Conservation (phyloP, 2,113 vertebrate genomes). For the Pelvicachromis taeniatus region DNA sequence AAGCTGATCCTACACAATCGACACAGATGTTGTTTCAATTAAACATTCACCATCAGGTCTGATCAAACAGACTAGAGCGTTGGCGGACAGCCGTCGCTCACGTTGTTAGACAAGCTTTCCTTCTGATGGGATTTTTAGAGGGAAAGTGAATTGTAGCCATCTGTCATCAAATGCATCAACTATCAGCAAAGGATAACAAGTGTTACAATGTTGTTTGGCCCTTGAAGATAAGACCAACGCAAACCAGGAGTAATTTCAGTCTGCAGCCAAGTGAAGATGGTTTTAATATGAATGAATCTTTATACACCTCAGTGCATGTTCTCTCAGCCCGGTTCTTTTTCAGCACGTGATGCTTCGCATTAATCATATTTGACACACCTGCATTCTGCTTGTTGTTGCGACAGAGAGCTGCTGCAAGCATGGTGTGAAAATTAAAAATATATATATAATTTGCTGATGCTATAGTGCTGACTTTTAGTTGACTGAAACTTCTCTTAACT, state of each 20-base stretch:
- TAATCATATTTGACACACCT: background rate
- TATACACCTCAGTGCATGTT: background rate
- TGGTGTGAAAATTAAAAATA: background rate
- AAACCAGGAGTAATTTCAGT: background rate
- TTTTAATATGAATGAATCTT: background rate
- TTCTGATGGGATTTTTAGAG: background rate
- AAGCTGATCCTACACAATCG: constrained; percentile 22
- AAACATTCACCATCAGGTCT: constrained; percentile 21
- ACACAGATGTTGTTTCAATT: constrained; percentile 27
- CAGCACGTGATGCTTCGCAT: background rate
- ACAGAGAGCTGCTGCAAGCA: background rate
- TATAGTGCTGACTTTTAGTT: background rate
- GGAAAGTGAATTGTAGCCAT: background rate
- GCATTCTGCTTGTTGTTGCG: background rate
- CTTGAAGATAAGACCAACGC: background rate
- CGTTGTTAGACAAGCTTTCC: background rate
- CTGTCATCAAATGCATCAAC: background rate
- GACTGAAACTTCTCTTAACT: background rate
- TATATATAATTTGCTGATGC: background rate
- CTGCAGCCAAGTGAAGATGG: background rate
- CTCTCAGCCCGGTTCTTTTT: background rate
- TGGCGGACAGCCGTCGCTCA: background rate
- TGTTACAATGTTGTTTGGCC: background rate
- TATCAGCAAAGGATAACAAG: background rate
- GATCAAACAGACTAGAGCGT: background rate